Evolutionary conservation across 1,140 invertebrate species (phyloP).

Genomic region (Drosophila lini): DNA sequence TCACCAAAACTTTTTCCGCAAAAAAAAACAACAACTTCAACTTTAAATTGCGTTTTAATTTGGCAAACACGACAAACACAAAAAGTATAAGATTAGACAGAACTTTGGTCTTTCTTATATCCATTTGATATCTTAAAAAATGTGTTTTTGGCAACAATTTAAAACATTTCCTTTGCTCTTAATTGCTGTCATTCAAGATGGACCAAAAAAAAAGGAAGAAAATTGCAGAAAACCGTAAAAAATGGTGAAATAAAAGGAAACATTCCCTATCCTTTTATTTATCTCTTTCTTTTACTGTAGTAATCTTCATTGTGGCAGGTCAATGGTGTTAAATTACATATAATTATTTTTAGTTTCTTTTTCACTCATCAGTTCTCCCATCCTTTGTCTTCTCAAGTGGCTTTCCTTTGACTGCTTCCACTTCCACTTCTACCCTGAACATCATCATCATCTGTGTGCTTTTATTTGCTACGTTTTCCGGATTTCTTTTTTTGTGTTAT

Average conservation of each 20-base stretch:
- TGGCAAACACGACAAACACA: conserved; percentile 5
- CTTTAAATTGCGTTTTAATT: conserved; percentile 36
- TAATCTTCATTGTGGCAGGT: conserved; percentile 66
- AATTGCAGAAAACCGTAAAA: neutral
- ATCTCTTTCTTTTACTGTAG: neutral
- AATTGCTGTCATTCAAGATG: conserved; percentile 52
- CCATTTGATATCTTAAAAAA: neutral
- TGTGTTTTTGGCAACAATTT: conserved; percentile 3
- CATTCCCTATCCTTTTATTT: neutral
- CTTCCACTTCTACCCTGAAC: conserved; percentile 16
- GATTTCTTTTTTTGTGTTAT: conserved; percentile 19
- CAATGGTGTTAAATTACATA: conserved; percentile 77
- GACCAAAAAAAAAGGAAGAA: neutral
- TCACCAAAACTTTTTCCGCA: conserved; percentile 27
- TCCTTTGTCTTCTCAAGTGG: conserved; percentile 53
- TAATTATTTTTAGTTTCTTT: conserved; percentile 63
- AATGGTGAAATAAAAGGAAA: neutral
- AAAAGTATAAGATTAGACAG: neutral
- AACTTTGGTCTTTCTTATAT: neutral
- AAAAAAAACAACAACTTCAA: neutral
- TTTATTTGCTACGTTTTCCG: conserved; percentile 43
- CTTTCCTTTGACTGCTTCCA: conserved; percentile 30
- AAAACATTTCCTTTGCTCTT: conserved; percentile 36
- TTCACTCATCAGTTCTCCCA: conserved; percentile 5
- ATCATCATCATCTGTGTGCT: conserved; percentile 20